These are phyloP conservation scores for Strigamia maritima DNA, from an alignment of 2,888 invertebrate genomes.

Conservation along the genomic window DNA sequence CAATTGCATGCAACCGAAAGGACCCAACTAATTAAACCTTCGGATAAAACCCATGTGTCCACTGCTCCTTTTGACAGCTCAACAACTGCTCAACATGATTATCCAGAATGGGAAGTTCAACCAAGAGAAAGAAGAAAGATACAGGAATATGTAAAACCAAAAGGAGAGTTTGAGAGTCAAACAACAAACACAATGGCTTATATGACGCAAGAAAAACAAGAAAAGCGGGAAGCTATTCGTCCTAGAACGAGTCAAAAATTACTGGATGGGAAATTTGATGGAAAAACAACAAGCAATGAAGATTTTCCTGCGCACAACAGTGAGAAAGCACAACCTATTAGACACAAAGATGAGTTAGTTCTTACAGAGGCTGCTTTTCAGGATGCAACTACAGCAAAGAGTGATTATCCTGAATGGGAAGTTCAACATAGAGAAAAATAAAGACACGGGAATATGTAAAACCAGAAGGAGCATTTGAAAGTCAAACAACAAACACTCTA, in stretches of 20 bases:
- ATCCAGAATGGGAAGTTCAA: conserved; percentile 30
- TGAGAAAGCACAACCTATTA: neutral
- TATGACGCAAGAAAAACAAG: too few species aligned
- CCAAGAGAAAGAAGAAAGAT: neutral
- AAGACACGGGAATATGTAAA: too few species aligned
- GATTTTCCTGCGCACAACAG: neutral
- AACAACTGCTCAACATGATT: neutral
- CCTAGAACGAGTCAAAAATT: too few species aligned
- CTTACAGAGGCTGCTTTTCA: neutral
- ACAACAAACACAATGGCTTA: neutral
- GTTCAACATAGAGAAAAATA: too few species aligned
- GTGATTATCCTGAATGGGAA: too few species aligned
- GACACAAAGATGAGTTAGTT: neutral
- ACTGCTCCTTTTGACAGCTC: neutral
- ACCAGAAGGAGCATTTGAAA: neutral
- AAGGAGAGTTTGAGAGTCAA: conserved; percentile 18
- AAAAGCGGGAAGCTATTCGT: too few species aligned
- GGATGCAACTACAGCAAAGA: too few species aligned
- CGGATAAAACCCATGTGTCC: neutral
- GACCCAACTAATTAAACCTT: neutral
- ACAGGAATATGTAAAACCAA: neutral
- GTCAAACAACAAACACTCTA: conserved; percentile 43
- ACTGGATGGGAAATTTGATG: neutral
- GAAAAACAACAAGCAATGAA: neutral
- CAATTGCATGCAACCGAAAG: too few species aligned